A percentile compares a stretch with the other conserved stretches of the same genome.
phyloP scores from a whole-genome alignment of 2,797 vertebrate species.

The Propithecus perrieri region DNA sequence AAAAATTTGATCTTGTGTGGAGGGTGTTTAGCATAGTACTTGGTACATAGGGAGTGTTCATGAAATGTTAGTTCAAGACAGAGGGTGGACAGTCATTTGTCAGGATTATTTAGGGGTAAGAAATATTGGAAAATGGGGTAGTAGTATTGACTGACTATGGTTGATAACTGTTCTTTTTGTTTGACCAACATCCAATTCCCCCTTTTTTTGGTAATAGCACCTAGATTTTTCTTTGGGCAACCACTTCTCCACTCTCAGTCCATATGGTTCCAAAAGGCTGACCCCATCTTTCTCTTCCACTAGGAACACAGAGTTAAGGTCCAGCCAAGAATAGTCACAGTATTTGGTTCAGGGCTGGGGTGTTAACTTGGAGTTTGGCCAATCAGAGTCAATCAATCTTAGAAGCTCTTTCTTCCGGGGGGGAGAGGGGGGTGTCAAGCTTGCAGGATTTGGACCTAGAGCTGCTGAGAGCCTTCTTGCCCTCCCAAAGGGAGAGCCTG shows the following conservation, averaged over 20 bases:
- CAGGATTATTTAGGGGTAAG: background rate
- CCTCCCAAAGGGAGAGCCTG: background rate
- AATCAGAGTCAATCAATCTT: slow-evolving; percentile 9
- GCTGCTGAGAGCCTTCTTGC: background rate
- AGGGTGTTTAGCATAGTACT: background rate
- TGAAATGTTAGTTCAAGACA: background rate
- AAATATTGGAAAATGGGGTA: background rate
- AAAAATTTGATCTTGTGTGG: background rate
- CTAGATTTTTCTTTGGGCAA: background rate
- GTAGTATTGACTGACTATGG: background rate
- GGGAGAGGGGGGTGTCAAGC: background rate
- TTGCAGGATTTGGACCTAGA: background rate
- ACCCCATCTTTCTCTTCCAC: background rate
- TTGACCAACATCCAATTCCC: background rate
- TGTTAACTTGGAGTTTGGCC: background rate
- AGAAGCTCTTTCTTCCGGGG: background rate
- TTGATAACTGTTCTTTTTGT: background rate
- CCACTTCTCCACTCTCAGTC: background rate
- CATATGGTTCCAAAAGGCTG: background rate
- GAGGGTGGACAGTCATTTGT: background rate
- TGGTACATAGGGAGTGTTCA: background rate
- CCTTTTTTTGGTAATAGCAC: background rate
- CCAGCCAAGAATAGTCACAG: background rate
- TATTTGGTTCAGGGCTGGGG: background rate
- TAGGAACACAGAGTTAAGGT: background rate